These are phyloP conservation scores for Myxocyprinus asiaticus DNA, from an alignment of 2,113 vertebrate genomes.

Conservation along the genomic window DNA sequence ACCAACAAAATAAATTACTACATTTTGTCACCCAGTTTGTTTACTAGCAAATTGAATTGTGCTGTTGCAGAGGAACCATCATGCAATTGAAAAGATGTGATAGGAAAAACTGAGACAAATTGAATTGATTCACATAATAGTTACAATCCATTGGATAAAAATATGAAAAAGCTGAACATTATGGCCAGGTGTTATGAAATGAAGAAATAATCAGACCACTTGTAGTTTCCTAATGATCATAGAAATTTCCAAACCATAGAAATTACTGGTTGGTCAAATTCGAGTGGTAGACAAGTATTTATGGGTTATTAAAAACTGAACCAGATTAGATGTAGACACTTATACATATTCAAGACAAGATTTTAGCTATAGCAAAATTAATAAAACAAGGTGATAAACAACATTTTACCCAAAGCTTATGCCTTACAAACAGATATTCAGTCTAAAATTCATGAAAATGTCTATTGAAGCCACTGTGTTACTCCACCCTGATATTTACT, in stretches of 20 bases:
- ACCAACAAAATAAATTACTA: not conserved
- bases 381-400: not conserved
- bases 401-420: too few species aligned
- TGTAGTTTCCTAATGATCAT: not conserved
- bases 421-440: not conserved
- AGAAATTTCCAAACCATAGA: not conserved
- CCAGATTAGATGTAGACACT: not conserved
- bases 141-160: not conserved
- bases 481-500: slow-evolving; percentile 3
- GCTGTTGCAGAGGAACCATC: not conserved
- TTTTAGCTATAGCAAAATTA: not conserved
- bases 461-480: not conserved
- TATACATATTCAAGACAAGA: not conserved
- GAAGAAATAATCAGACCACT: not conserved
- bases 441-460: not conserved
- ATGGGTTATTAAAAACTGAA: not conserved
- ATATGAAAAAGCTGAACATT: not conserved
- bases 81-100: not conserved
- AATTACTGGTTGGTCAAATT: too few species aligned
- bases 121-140: not conserved
- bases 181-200: not conserved
- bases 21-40: not conserved
- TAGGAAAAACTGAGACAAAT: not conserved
- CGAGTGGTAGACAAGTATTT: too few species aligned
- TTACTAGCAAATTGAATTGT: not conserved